Evolutionary conservation across 2,113 vertebrate species (phyloP).

Genomic region (Siniperca chuatsi): DNA sequence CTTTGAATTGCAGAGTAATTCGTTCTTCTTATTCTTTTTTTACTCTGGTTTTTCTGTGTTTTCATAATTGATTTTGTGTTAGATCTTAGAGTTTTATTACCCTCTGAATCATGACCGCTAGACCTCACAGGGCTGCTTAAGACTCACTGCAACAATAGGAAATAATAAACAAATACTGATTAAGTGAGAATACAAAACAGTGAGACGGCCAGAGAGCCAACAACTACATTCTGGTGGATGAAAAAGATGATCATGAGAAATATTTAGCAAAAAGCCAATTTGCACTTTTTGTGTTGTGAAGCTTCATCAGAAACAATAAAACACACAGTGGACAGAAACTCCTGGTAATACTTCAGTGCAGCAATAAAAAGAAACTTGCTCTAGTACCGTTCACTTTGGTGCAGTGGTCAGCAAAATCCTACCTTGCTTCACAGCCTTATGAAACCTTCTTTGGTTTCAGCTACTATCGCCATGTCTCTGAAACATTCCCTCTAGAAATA

Average conservation of each 20-base stretch:
- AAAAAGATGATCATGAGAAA: neutral
- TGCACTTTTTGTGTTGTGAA: neutral
- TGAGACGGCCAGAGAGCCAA: conserved; percentile 4
- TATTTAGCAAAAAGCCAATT: neutral
- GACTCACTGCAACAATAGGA: conserved; percentile 23
- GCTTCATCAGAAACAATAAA: neutral
- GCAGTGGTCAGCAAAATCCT: conserved; percentile 6
- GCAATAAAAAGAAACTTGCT: conserved; percentile 14
- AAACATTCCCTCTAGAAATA: neutral
- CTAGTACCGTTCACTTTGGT: conserved; percentile 6
- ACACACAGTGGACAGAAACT: conserved; percentile 10
- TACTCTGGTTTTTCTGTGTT: neutral
- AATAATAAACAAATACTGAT: conserved; percentile 43
- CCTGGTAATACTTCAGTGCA: neutral
- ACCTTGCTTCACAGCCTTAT: neutral
- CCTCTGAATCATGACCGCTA: conserved; percentile 49
- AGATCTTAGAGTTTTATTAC: conserved; percentile 30
- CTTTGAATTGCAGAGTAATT: conserved; percentile 41
- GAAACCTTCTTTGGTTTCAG: conserved; percentile 14
- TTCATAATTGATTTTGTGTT: conserved; percentile 61
- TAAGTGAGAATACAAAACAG: conserved; percentile 17
- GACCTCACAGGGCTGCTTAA: conserved; percentile 36
- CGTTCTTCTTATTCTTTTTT: conserved; percentile 14
- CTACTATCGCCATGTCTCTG: neutral
- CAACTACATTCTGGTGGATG: neutral